These are phyloP conservation scores for Hofmannophila pseudospretella DNA, from an alignment of 2,888 invertebrate genomes.

Conservation along the genomic window DNA sequence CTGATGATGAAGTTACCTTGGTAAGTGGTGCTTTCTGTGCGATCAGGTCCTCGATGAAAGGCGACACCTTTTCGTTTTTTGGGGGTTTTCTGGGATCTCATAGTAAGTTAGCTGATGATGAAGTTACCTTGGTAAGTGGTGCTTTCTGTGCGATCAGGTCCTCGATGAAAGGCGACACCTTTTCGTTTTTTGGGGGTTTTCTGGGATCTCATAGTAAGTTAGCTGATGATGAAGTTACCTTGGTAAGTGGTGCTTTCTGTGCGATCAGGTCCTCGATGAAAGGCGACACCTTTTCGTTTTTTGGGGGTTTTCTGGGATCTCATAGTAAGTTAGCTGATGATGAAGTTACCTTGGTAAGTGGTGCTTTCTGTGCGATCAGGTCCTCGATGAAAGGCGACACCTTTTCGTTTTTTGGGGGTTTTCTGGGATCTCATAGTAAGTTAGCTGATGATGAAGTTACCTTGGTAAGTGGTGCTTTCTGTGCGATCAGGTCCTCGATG, in stretches of 20 bases:
- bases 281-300: constrained; percentile 37
- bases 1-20: too few species aligned
- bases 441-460: too few species aligned
- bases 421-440: too few species aligned
- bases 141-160: constrained; percentile 92
- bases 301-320: too few species aligned
- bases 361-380: constrained; percentile 90
- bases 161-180: constrained; percentile 92
- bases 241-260: constrained; percentile 87
- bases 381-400: constrained; percentile 81
- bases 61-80: constrained; percentile 92
- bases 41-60: constrained; percentile 95
- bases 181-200: too few species aligned
- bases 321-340: too few species aligned
- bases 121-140: constrained; percentile 85
- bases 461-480: constrained; percentile 87
- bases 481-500: constrained; percentile 95
- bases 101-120: too few species aligned
- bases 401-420: neutral
- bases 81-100: too few species aligned
- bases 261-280: constrained; percentile 92
- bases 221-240: too few species aligned
- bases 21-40: constrained; percentile 88
- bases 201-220: too few species aligned
- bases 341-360: constrained; percentile 83